These are phyloP conservation scores for Ferdinandea cuprea DNA, from an alignment of 2,888 invertebrate genomes.

Conservation along the genomic window DNA sequence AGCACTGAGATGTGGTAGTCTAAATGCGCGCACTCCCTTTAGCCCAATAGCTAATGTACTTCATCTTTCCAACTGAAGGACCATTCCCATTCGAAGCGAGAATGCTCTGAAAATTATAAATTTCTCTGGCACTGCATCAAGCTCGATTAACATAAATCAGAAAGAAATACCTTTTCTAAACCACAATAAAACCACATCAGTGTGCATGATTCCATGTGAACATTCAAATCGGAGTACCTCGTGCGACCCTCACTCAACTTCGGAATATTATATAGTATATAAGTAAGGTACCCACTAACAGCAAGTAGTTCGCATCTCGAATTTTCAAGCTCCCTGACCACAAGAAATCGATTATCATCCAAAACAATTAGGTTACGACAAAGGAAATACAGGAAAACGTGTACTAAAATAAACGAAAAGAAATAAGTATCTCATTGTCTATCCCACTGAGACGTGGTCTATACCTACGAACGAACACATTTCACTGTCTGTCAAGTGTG, in stretches of 20 bases:
- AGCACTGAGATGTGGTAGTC: too few relatives aligned
- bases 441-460: not conserved
- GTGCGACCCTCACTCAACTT: not conserved
- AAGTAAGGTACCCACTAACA: not conserved
- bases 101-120: too few relatives aligned
- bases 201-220: not conserved
- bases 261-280: not conserved
- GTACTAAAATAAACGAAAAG: not conserved
- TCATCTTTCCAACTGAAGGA: too few relatives aligned
- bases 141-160: not conserved
- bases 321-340: constrained; percentile 21
- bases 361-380: constrained; percentile 46
- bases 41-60: too few relatives aligned
- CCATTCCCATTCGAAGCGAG: too few relatives aligned
- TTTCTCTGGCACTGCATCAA: too few relatives aligned
- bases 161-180: not conserved
- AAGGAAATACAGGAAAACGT: constrained; percentile 12
- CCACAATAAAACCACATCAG: constrained; percentile 23
- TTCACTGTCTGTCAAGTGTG: constrained; percentile 46
- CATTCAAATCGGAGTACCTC: not conserved
- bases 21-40: too few relatives aligned
- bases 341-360: constrained; percentile 47
- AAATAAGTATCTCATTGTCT: not conserved
- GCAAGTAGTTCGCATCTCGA: constrained; percentile 12
- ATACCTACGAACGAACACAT: constrained; percentile 6